Base-by-base conservation (phyloP, 2,888 invertebrate species). In the Drosophila percnosoma region DNA sequence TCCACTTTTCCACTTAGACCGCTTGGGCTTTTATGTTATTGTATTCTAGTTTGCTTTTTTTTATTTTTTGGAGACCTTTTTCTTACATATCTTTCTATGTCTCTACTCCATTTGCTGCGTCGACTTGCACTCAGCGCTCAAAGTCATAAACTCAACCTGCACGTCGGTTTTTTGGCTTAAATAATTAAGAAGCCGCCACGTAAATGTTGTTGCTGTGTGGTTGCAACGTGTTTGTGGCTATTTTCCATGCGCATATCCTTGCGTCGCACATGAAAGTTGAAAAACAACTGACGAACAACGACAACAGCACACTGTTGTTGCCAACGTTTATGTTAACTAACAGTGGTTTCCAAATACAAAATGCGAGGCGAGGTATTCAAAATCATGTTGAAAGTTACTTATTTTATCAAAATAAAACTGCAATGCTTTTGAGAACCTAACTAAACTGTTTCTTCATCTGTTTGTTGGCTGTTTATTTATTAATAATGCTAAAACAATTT, bases 161-260 rank as follows among this genome's bases (percentile, higher is more conserved):
- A 80, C 80, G 80, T 80, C 66, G 67, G 71, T 64, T 69, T 81
- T 65, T 48, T 59, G 65, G 72, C 72, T 73, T 86, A 57, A 86
- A 82, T 86, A 80, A 80, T 86, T 83, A 63, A 82, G 71, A 69
- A 72, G 64, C 67, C 78, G 79, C 79, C 74, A 74, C 72, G 82
- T 78, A 75, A 58, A 71, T 75, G 27, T 54, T 64, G 45, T 36
- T 49, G 6, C 48, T 55, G 38, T 53, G 21, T 42, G 21, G 34
- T 27, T 66, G 79, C 75, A 70, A 54, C 42, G 64, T 59, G 54
- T 63, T 57, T 58, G 52, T n/a, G 15, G 15, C 7, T 15, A 54
- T 61, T 67, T 64, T 78, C 71, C 83, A 76, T 72, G 69, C 82
- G 70, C 53, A 66, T 75, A 74, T 87, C 89, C 87, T 88, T 85